These are phyloP conservation scores for Saccostrea echinata DNA, from an alignment of 1,140 invertebrate genomes.

Conservation along the genomic window DNA sequence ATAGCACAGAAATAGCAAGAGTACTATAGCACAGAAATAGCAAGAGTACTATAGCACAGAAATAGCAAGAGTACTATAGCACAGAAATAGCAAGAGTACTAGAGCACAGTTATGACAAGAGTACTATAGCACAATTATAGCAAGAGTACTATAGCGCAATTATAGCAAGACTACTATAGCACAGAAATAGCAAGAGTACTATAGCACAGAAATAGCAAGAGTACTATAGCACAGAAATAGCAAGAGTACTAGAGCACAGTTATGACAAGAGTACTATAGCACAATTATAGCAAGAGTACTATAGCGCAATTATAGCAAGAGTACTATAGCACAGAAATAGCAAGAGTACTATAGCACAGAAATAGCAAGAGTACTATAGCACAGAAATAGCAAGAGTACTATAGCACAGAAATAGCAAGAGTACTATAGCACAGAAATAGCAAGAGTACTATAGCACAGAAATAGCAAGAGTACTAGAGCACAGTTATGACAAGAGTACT, in stretches of 20 bases:
- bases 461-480: background rate
- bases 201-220: background rate
- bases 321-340: background rate
- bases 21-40: background rate
- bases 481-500: background rate
- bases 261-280: too few species aligned
- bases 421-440: background rate
- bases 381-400: background rate
- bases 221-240: background rate
- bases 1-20: background rate
- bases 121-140: background rate
- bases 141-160: background rate
- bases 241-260: background rate
- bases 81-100: background rate
- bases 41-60: background rate
- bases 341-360: too few species aligned
- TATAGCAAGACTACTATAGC: too few species aligned
- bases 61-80: too few species aligned
- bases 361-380: background rate
- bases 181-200: background rate
- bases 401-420: background rate
- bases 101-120: background rate
- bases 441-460: too few species aligned
- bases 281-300: background rate
- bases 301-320: background rate